A percentile compares a stretch with the other conserved stretches of the same genome.
phyloP scores from a whole-genome alignment of 1,140 invertebrate genomes.

The Drosophila nebulosa region DNA sequence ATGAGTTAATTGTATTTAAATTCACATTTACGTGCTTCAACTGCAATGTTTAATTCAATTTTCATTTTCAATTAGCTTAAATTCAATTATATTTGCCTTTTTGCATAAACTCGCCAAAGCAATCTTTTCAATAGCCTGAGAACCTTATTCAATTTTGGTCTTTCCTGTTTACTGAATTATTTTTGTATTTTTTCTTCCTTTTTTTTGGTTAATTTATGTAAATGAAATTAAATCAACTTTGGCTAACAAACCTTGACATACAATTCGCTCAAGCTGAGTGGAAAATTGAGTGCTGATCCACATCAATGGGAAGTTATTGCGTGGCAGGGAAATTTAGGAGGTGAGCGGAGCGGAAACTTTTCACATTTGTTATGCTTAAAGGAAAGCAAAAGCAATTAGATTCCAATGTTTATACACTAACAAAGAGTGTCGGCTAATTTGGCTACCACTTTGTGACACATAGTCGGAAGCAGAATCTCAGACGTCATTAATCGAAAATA shows the following conservation, averaged over 20 bases:
- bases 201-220: constrained; percentile 45
- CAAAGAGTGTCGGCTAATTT: neutral
- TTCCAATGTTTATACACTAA: neutral
- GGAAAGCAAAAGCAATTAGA: neutral
- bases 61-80: neutral
- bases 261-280: constrained; percentile 32
- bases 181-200: neutral
- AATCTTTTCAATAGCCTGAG: neutral
- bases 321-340: constrained; percentile 20
- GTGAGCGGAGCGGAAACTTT: neutral
- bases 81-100: neutral
- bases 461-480: no score
- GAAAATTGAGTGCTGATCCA: constrained; percentile 48
- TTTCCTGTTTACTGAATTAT: neutral
- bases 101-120: constrained; percentile 6
- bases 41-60: neutral
- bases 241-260: constrained; percentile 40
- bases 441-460: no score
- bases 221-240: constrained; percentile 49
- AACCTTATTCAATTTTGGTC: constrained; percentile 39
- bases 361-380: constrained; percentile 1
- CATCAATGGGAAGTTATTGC: constrained; percentile 25
- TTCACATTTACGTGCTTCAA: neutral
- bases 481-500: no score
- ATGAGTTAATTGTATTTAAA: constrained; percentile 33